phyloP scores from a whole-genome alignment of 2,888 invertebrate species.

The Platycheirus albimanus region DNA sequence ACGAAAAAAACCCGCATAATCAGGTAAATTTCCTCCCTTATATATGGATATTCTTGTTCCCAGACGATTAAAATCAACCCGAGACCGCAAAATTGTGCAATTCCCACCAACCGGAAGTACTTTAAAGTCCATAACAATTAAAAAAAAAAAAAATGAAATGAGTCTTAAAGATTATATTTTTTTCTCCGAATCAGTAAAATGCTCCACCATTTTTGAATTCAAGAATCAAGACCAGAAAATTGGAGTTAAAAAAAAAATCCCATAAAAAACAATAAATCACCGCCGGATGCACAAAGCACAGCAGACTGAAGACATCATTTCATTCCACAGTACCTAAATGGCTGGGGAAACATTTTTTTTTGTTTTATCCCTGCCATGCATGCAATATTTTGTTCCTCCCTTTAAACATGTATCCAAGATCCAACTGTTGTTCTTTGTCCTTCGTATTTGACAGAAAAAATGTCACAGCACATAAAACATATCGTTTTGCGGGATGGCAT shows the following conservation, averaged over 20 bases:
- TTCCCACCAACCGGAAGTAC: slow-evolving; percentile 12
- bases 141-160: background rate
- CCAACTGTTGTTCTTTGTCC: slow-evolving; percentile 53
- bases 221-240: slow-evolving; percentile 66
- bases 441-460: slow-evolving; percentile 30
- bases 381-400: slow-evolving; percentile 22
- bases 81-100: slow-evolving; percentile 4
- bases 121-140: background rate
- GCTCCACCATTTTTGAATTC: slow-evolving; percentile 34
- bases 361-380: background rate
- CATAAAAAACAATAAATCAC: slow-evolving; percentile 67
- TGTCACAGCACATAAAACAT: slow-evolving; percentile 65
- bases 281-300: slow-evolving; percentile 62
- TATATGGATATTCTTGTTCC: too few relatives aligned
- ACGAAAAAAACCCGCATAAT: too few relatives aligned
- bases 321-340: slow-evolving; percentile 37
- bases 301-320: slow-evolving; percentile 39
- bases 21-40: too few relatives aligned
- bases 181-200: slow-evolving; percentile 49
- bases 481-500: slow-evolving; percentile 39
- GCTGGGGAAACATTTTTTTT: slow-evolving; percentile 30
- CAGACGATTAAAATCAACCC: background rate
- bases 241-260: slow-evolving; percentile 42
- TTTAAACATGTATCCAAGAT: slow-evolving; percentile 6
- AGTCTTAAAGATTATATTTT: background rate